Evolutionary conservation across 1,140 invertebrate species (phyloP).

Genomic region (Formica exsecta): DNA sequence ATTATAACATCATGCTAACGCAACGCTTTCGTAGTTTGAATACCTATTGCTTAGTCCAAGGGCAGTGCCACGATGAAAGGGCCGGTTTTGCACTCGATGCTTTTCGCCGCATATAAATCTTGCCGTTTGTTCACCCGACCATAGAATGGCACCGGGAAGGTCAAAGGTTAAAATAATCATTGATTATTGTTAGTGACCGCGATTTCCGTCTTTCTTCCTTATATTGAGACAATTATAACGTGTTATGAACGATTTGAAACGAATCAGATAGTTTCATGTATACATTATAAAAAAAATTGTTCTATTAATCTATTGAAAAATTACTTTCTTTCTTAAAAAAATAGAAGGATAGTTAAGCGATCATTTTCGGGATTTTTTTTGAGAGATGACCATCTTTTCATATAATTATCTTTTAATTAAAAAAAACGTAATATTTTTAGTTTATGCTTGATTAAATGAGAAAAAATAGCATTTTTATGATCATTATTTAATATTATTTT

Average conservation of each 20-base stretch:
- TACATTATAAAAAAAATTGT: not conserved
- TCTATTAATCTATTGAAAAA: not conserved
- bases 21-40: slow-evolving; percentile 15
- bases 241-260: not conserved
- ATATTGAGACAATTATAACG: not conserved
- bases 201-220: not conserved
- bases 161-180: slow-evolving; percentile 43
- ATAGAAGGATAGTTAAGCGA: not conserved
- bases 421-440: not conserved
- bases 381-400: not conserved
- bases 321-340: not conserved
- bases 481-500: slow-evolving; percentile 1
- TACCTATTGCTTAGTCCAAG: slow-evolving; percentile 27
- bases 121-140: slow-evolving; percentile 12
- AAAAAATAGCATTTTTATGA: not conserved
- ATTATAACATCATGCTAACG: slow-evolving; percentile 19
- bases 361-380: not conserved
- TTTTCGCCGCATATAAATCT: slow-evolving; percentile 54
- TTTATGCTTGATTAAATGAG: not conserved
- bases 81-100: slow-evolving; percentile 38
- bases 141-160: slow-evolving; percentile 12
- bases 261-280: not conserved
- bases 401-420: not conserved
- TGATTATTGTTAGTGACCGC: slow-evolving; percentile 33
- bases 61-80: slow-evolving; percentile 39